These are phyloP conservation scores for Polypterus senegalus DNA, from an alignment of 2,113 vertebrate genomes.

Conservation along the genomic window DNA sequence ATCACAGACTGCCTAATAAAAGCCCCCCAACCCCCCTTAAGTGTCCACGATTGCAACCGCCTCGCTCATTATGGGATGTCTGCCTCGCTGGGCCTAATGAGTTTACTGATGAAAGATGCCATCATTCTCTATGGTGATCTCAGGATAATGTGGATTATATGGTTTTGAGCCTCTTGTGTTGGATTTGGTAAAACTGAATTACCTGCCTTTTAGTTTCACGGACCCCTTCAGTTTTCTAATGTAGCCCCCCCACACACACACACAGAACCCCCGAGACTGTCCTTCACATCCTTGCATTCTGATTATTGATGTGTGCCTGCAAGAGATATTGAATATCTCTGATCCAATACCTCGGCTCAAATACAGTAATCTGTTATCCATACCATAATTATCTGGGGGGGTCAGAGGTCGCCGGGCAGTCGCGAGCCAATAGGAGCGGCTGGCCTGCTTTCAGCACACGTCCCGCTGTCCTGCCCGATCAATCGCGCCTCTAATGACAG, in stretches of 20 bases:
- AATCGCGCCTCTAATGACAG: conserved; percentile 65
- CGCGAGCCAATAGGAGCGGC: conserved; percentile 45
- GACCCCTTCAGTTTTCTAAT: conserved; percentile 2
- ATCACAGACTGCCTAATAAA: no score
- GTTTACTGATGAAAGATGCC: neutral
- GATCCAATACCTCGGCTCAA: conserved; percentile 41
- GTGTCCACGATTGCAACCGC: no score
- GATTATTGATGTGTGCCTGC: conserved; percentile 2
- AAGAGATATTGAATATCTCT: conserved; percentile 32
- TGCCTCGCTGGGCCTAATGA: no score
- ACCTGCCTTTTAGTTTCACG: neutral
- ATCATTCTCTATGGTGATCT: neutral
- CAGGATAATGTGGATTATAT: neutral
- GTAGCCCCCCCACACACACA: no score
- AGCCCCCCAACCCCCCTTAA: no score
- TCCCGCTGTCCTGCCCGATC: conserved; percentile 51
- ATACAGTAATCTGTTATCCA: conserved; percentile 58
- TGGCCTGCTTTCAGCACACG: conserved; percentile 42
- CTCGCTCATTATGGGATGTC: no score
- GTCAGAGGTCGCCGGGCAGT: conserved; percentile 53
- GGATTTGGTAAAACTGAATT: conserved; percentile 3
- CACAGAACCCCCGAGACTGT: conserved; percentile 3
- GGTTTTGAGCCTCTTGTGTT: neutral
- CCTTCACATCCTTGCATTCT: conserved; percentile 11
- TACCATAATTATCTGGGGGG: conserved; percentile 56